Evolutionary conservation across 2,888 invertebrate genomes (phyloP).

Genomic region (Ectemnius lituratus): DNA sequence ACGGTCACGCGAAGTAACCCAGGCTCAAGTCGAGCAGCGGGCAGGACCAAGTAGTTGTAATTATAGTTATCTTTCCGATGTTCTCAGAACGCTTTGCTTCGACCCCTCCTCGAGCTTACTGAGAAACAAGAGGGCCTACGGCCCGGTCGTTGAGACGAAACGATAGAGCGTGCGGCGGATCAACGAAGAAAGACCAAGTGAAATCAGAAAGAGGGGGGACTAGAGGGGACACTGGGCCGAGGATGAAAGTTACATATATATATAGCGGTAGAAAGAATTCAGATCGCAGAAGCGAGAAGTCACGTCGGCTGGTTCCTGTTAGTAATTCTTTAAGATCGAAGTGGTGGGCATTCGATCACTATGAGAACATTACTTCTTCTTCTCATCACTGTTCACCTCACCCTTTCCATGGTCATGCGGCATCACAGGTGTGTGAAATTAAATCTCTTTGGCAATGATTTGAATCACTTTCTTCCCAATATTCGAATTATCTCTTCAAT

Average conservation of each 20-base stretch:
- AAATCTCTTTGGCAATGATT: neutral
- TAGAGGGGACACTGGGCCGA: slow-evolving; percentile 56
- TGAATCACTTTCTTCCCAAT: too few species aligned
- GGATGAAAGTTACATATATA: slow-evolving; percentile 66
- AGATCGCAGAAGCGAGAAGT: slow-evolving; percentile 57
- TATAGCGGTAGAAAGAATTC: slow-evolving; percentile 57
- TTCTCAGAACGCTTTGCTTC: slow-evolving; percentile 69
- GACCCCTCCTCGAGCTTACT: slow-evolving; percentile 64
- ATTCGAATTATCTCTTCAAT: too few species aligned
- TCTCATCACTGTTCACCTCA: slow-evolving; percentile 48
- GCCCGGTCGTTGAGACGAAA: slow-evolving; percentile 32
- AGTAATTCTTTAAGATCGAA: neutral
- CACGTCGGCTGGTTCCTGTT: slow-evolving; percentile 11
- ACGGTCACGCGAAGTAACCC: slow-evolving; percentile 54
- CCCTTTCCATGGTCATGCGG: slow-evolving; percentile 49
- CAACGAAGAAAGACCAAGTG: slow-evolving; percentile 50
- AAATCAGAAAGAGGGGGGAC: slow-evolving; percentile 54
- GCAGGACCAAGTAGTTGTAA: slow-evolving; percentile 63
- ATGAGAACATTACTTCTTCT: slow-evolving; percentile 51
- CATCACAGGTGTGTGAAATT: slow-evolving; percentile 65
- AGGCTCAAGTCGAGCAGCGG: slow-evolving; percentile 51
- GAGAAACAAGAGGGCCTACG: slow-evolving; percentile 62
- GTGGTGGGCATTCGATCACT: slow-evolving; percentile 6
- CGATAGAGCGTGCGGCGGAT: slow-evolving; percentile 45
- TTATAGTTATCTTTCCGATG: slow-evolving; percentile 68